phyloP scores from a whole-genome alignment of 2,888 invertebrate genomes.

The Flexamia atlantica region DNA sequence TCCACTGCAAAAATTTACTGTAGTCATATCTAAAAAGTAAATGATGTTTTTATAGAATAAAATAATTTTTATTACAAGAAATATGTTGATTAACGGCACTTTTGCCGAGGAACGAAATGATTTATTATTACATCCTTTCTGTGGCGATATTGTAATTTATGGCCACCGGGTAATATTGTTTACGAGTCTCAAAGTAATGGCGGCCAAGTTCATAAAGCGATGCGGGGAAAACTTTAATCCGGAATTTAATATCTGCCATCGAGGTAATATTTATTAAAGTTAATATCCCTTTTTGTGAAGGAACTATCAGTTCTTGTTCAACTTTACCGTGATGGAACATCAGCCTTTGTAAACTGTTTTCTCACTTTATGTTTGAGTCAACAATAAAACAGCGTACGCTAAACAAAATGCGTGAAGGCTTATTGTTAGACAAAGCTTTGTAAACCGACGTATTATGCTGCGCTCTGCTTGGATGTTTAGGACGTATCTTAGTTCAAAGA shows the following conservation, averaged over 20 bases:
- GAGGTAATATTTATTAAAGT: slow-evolving; percentile 44
- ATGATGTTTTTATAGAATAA: no score
- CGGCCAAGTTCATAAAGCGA: slow-evolving; percentile 39
- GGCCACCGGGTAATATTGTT: slow-evolving; percentile 37
- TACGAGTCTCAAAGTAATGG: slow-evolving; percentile 49
- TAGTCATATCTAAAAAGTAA: no score
- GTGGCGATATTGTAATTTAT: slow-evolving; percentile 20
- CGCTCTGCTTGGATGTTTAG: neutral
- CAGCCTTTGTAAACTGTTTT: no score
- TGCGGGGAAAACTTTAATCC: slow-evolving; percentile 49
- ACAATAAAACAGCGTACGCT: no score
- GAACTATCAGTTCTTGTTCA: neutral
- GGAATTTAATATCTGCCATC: slow-evolving; percentile 52
- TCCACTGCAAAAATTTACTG: no score
- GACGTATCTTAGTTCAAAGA: neutral
- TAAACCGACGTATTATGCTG: slow-evolving; percentile 1
- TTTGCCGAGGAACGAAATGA: no score
- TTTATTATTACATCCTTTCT: neutral
- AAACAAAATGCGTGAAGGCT: neutral
- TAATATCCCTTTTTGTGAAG: slow-evolving; percentile 20
- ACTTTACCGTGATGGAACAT: neutral
- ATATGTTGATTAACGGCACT: no score
- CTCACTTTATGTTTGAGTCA: no score
- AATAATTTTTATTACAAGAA: no score
- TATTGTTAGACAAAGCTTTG: slow-evolving; percentile 23